A percentile compares a stretch with the other conserved stretches of the same genome.
phyloP scores from a whole-genome alignment of 2,797 vertebrate species.

The Bryconaethiops microstoma region DNA sequence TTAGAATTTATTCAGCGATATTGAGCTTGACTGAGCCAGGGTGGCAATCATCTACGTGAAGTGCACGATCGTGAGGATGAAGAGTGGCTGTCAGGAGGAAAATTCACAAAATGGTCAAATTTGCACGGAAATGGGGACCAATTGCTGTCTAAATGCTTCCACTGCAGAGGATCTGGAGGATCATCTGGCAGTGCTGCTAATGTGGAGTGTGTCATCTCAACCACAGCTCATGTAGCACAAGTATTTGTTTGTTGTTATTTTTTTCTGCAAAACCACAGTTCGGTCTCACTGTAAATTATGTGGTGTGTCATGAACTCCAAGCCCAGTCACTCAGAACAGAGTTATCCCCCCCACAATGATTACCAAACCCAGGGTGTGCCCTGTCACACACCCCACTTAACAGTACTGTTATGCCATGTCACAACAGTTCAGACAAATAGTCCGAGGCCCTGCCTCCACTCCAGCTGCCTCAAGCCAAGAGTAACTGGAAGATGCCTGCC shows the following conservation, averaged over 20 bases:
- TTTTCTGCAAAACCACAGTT: not conserved
- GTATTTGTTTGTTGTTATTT: too few relatives aligned
- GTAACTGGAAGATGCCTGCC: constrained; percentile 20
- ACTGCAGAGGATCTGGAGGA: not conserved
- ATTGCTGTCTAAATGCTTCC: not conserved
- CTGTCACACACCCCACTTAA: constrained; percentile 40
- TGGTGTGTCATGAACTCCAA: constrained; percentile 31
- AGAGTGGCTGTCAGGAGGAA: not conserved
- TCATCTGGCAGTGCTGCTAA: not conserved
- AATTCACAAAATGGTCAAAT: not conserved
- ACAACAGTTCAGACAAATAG: constrained; percentile 41
- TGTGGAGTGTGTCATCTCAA: too few relatives aligned
- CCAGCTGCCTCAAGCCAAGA: constrained; percentile 14
- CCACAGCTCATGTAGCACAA: too few relatives aligned
- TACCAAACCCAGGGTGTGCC: too few relatives aligned
- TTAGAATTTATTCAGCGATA: too few relatives aligned
- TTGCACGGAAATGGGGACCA: not conserved
- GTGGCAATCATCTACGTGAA: too few relatives aligned
- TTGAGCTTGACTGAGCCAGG: too few relatives aligned
- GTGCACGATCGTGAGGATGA: too few relatives aligned
- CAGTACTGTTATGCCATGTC: constrained; percentile 32
- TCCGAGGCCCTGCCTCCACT: not conserved
- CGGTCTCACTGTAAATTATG: constrained; percentile 17
- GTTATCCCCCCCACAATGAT: constrained; percentile 14
- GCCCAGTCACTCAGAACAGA: constrained; percentile 6